These are phyloP conservation scores for Philopedon plagiatum DNA, from an alignment of 2,888 invertebrate species.

Conservation along the genomic window DNA sequence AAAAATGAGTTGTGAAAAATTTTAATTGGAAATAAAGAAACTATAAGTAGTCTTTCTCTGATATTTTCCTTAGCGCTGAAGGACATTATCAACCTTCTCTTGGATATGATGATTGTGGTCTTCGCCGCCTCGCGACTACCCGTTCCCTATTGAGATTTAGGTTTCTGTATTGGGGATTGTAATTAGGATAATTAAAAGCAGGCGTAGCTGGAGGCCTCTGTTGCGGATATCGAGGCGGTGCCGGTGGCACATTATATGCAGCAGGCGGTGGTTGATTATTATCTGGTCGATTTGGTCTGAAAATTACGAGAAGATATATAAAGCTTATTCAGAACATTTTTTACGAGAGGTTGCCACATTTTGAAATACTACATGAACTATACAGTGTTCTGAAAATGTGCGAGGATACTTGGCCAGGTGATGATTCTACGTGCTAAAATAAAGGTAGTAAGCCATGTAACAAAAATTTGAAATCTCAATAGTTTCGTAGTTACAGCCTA, in stretches of 20 bases:
- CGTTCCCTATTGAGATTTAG: slow-evolving; percentile 11
- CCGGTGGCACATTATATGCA: slow-evolving; percentile 6
- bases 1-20: too few relatives aligned
- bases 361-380: too few relatives aligned
- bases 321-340: too few relatives aligned
- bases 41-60: neutral
- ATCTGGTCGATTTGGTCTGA: slow-evolving; percentile 28
- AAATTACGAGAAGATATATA: slow-evolving; percentile 5
- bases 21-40: too few relatives aligned
- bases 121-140: slow-evolving; percentile 3
- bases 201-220: neutral
- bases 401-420: too few relatives aligned
- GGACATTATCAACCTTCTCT: slow-evolving; percentile 1
- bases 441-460: too few relatives aligned
- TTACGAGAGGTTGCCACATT: too few relatives aligned
- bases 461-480: too few relatives aligned
- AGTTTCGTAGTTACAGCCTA: too few relatives aligned
- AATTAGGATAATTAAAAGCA: too few relatives aligned
- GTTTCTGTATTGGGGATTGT: slow-evolving; percentile 18
- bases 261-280: neutral
- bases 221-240: neutral
- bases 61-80: neutral
- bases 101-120: slow-evolving; percentile 15
- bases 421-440: too few relatives aligned
- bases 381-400: too few relatives aligned